Evolutionary conservation across 2,888 invertebrate genomes (phyloP), one percentile per base, ranked within the genome.

Genomic region (Lutraria lutraria): DNA sequence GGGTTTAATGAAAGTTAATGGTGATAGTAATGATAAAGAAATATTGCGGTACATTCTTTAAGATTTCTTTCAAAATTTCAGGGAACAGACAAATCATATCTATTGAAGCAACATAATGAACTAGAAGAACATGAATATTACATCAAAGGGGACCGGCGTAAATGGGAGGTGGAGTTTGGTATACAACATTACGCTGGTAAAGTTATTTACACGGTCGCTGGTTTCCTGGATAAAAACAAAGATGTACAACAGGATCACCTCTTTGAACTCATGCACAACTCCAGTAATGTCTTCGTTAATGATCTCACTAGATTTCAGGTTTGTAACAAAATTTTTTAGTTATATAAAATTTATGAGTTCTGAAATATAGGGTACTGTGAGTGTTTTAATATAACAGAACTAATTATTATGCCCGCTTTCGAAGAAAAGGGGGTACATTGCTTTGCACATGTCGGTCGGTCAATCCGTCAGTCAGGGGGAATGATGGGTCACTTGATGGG

Each of bases 301-400:
- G 95, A 96, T 89, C 93, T 96, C n/a, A 95, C 95, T 13, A 92
- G 95, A 83, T 96, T 95, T 90, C 95, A 95, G 95, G 95, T 95
- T 85, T 84, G 90, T 60, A 19, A 31, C 68, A n/a, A 19, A 63
- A 31, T 8, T 31, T 76, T 43, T 43, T 43, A 43, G 8, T 4
- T 43, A 4, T 43, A 8, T 43, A 43, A 43, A 43, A 43, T 43
- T 43, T 43, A 43, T 43, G 43, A 43, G 43, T 43, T 43, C 8
- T 43, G 8, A 2, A 43, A 43, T 8, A 43, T 43, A 43, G 8
- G 2, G 2, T 43, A 43, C 4, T 43, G 43, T 43, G 43, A 4
- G 43, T 43, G 43, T 43, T 43, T 43, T 43, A 43, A 8, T 8
- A 43, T 2, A 43, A 43, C 43, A 43, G 43, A 43, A 43, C 43